Percentiles rank a stretch among this genome's conserved stretches.
Conservation (phyloP, 1,140 invertebrate genomes). For the Ditylenchus dipsaci region DNA sequence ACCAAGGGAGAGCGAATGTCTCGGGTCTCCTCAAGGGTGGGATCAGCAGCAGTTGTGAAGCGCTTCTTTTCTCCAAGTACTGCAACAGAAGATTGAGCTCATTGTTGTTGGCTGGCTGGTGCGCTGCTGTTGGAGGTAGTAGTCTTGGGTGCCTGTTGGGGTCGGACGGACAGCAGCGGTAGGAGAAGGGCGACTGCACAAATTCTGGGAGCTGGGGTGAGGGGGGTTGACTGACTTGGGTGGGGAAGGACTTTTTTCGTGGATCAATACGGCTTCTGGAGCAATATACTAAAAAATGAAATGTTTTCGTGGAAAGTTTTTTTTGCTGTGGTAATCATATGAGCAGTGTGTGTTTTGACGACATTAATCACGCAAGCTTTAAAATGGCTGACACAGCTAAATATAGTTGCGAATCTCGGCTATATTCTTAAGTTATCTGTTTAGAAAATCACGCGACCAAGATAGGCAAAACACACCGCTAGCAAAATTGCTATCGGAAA, state of each 20-base stretch:
- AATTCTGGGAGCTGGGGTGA: not conserved
- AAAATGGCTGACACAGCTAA: too few species aligned
- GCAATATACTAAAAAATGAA: not conserved
- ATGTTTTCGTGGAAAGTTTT: too few species aligned
- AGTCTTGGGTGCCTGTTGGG: conserved; percentile 2
- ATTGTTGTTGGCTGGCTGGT: conserved; percentile 28
- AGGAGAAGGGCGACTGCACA: not conserved
- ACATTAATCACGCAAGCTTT: too few species aligned
- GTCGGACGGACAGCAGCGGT: conserved; percentile 16
- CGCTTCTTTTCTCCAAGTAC: conserved; percentile 37
- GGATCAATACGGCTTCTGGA: not conserved
- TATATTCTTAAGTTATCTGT: too few species aligned
- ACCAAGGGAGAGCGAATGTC: conserved; percentile 34
- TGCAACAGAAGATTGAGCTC: conserved; percentile 31
- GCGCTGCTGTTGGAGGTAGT: not conserved
- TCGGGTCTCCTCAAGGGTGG: not conserved
- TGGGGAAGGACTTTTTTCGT: not conserved
- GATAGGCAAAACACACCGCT: too few species aligned
- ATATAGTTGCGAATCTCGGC: too few species aligned
- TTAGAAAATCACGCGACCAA: too few species aligned
- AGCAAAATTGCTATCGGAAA: too few species aligned
- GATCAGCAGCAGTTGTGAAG: conserved; percentile 5
- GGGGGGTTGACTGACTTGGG: not conserved
- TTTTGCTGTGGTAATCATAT: too few species aligned
- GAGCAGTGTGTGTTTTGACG: too few species aligned